A percentile compares a stretch with the other conserved stretches of the same genome.
Evolutionary conservation across 2,797 vertebrate species (phyloP).

Genomic region (Sus cebifrons): DNA sequence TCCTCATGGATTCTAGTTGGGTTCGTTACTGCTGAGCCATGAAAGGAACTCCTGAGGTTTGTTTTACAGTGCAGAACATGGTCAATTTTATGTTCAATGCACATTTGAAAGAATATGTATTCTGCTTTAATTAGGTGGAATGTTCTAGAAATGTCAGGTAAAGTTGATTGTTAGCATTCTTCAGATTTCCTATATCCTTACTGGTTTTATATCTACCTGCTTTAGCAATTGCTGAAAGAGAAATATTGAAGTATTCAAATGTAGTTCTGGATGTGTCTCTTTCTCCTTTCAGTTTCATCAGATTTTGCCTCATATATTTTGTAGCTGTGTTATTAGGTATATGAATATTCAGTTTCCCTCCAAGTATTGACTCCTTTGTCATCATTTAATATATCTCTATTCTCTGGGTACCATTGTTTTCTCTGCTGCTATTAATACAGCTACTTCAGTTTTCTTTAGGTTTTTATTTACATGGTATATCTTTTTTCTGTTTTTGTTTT

Average conservation of each 20-base stretch:
- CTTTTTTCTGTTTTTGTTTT: background rate
- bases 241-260: background rate
- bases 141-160: background rate
- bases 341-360: background rate
- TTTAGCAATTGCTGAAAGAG: background rate
- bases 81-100: background rate
- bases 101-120: background rate
- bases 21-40: too few relatives aligned
- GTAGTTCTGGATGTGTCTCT: background rate
- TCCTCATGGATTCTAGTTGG: too few relatives aligned
- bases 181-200: background rate
- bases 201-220: background rate
- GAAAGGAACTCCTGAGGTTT: background rate
- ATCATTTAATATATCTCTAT: background rate
- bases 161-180: background rate
- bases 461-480: background rate
- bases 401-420: background rate
- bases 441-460: background rate
- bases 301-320: background rate
- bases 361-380: background rate
- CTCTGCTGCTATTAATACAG: background rate
- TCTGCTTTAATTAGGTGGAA: background rate
- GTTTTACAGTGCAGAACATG: background rate
- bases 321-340: background rate
- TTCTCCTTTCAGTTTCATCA: slow-evolving; percentile 26